phyloP scores from a whole-genome alignment of 2,113 vertebrate genomes.

The Cynopterus brachyotis region DNA sequence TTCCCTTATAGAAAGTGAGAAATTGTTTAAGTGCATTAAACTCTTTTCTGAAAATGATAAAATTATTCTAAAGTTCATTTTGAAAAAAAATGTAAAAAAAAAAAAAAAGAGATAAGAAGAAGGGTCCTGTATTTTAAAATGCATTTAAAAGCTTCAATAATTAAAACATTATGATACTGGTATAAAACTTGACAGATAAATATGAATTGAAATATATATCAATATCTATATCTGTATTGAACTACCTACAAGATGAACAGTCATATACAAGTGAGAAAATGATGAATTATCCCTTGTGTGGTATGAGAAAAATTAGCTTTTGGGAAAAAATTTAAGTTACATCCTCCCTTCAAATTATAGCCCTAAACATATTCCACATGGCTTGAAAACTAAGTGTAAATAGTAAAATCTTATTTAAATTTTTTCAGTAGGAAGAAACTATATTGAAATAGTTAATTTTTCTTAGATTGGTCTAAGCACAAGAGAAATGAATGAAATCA shows the following conservation, averaged over 20 bases:
- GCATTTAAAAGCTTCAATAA: not conserved
- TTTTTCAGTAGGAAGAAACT: not conserved
- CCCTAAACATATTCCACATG: not conserved
- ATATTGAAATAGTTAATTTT: not conserved
- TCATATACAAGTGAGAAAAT: not conserved
- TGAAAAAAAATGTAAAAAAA: constrained; percentile 1
- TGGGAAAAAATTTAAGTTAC: not conserved
- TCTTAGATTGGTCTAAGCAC: not conserved
- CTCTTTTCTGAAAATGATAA: not conserved
- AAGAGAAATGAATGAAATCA: not conserved
- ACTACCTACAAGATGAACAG: not conserved
- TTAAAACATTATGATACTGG: not conserved
- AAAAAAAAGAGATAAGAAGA: not conserved
- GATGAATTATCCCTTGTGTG: not conserved
- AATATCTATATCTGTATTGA: not conserved
- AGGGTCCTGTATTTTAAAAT: not conserved
- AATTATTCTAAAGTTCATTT: constrained; percentile 11
- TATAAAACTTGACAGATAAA: not conserved
- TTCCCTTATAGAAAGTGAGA: not conserved
- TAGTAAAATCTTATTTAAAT: not conserved
- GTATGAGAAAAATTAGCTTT: not conserved
- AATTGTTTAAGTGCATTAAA: not conserved
- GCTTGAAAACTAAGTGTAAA: not conserved
- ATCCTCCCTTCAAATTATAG: not conserved
- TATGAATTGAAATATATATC: not conserved